Evolutionary conservation across 2,888 invertebrate species (phyloP), one percentile per base, ranked within the genome.

Genomic region (Pollenia angustigena): DNA sequence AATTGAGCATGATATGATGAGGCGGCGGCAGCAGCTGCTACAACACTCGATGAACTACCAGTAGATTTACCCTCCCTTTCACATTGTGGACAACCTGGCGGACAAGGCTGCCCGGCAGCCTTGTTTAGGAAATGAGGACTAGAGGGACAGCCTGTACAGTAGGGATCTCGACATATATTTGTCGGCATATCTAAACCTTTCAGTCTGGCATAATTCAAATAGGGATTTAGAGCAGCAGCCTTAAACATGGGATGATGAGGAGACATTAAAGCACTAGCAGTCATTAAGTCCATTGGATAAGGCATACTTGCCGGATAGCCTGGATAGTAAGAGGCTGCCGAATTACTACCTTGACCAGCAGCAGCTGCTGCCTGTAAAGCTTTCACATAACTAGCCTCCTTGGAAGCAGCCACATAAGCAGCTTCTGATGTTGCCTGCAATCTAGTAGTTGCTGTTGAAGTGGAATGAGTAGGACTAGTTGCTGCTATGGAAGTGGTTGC

Each of bases 61-160:
- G 75, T 82, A 0, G 83, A 85, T 0, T 88, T 83, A 0, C 76
- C 87, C 10, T 81, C 87, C 0, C 87, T 88, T 93, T 97, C 98
- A 92, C 98, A 98, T 92, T 98, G 98, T 12, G 96, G 95, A 92
- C 98, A 98, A 0, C 98, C 98, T 2, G 97, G 97, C 0, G 97
- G 97, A 91, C 98, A 98, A 7, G 95, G 94, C 9, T 95, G 95
- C 7, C 95, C 94, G 87, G 95, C 95, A 1, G 93, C 93, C 44
- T 94, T 94, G 79, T 93, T 93, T 89, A 97, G 94, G 90, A 96
- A 94, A 92, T 97, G 97, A 82, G 97, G 97, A 94, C 96, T 97
- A 86, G 98, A 94, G 89, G 97, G 97, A 92, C 98, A 98, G 76
- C 98, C 98, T 0, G 97, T 97, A 93, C 98, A 98, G 92, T 97